Base-by-base conservation (phyloP, 2,113 vertebrate genomes). In the Periophthalmus modestus region DNA sequence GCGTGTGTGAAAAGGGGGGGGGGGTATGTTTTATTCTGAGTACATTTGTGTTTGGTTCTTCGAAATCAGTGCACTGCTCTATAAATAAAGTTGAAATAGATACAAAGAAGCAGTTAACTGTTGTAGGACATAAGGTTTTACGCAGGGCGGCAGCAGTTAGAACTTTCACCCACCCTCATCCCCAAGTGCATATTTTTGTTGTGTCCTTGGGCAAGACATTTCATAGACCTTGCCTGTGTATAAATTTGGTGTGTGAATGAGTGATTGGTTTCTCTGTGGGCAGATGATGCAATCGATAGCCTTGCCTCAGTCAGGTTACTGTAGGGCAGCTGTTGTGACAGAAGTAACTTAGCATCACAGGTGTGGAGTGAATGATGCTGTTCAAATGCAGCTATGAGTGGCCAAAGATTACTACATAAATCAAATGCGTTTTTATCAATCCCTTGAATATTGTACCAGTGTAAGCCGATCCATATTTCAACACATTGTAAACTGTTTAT, bases 21-120 rank as follows among this genome's bases (percentile, higher is more conserved):
- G 78, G 81, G 72, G 74, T 85, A 7, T 85, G 81, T 87, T 18
- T 52, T 52, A 18, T 52, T 47, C 19, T n/a, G 7, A n/a, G 2
- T 55, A 11, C 6, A 10, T 21, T 16, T 50, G 48, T 50, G 48
- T 54, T 54, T 54, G 19, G 9, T 55, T 10, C 52, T 11, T 7
- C 2, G 52, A 18, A 55, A 55, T 55, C 7, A n/a, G 19, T n/a
- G 19, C 3, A 55, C 19, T 21, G 11, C 48, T 52, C 18, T 19
- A 18, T 52, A 19, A 19, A 52, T 43, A 18, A 52, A 18, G 48
- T 52, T 52, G 16, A 19, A 19, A 19, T 19, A 18, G 48, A 19
- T 52, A 18, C 16, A 52, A 19, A 7, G 16, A 18, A 16, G 16
- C 48, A 0, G 48, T 52, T 52, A 19, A 43, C 39, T 10, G 16